These are phyloP conservation scores for Callorhinus ursinus DNA, from an alignment of 2,113 vertebrate genomes.

Conservation along the genomic window DNA sequence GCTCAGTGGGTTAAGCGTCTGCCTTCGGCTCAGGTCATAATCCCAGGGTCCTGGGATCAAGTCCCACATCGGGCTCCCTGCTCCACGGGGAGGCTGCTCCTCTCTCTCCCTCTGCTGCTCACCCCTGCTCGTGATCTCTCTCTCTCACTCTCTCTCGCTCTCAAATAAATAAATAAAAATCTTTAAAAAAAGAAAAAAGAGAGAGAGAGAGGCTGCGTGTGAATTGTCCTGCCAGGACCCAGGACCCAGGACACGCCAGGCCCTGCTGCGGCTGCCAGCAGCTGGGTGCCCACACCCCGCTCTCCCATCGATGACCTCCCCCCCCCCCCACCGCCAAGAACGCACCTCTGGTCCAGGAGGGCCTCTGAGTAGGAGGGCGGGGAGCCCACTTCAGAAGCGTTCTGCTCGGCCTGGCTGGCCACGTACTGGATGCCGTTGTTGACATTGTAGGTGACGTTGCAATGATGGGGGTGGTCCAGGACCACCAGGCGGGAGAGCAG, in stretches of 20 bases:
- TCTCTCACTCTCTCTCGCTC: not conserved
- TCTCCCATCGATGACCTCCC: fast-evolving
- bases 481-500: slow-evolving; percentile 97
- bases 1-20: not conserved
- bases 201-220: fast-evolving
- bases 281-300: fast-evolving
- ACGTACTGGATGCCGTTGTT: slow-evolving; percentile 93
- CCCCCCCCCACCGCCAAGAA: fast-evolving
- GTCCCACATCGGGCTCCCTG: no score
- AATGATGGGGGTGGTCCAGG: slow-evolving; percentile 92
- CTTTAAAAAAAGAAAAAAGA: not conserved
- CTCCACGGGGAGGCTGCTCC: not conserved
- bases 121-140: not conserved
- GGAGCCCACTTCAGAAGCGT: slow-evolving; percentile 88
- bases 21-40: not conserved
- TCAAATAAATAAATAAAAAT: not conserved
- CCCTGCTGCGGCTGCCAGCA: no score
- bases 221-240: not conserved
- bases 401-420: slow-evolving; percentile 89
- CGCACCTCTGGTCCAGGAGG: slow-evolving; percentile 93
- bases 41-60: not conserved
- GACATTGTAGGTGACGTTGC: slow-evolving; percentile 90
- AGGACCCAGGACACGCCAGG: not conserved
- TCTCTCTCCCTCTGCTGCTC: not conserved
- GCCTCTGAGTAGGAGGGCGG: slow-evolving; percentile 97